phyloP scores from a whole-genome alignment of 2,888 invertebrate species.

The Didymodactylos carnosus region DNA sequence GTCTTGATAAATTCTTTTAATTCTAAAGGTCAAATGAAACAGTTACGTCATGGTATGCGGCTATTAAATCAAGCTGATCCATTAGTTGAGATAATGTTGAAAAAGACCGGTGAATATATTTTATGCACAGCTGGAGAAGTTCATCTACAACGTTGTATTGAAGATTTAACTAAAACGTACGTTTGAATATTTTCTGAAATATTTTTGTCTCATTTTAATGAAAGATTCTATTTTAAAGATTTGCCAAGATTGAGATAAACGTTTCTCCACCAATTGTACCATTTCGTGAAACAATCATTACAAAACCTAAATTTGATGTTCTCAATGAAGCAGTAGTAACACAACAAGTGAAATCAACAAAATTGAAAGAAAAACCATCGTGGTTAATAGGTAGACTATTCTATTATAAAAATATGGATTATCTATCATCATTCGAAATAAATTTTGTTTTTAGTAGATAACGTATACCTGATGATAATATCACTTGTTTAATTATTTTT shows the following conservation, averaged over 20 bases:
- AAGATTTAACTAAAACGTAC: conserved; percentile 49
- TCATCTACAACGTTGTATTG: conserved; percentile 79
- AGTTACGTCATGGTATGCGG: conserved; percentile 46
- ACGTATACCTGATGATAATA: too few species aligned
- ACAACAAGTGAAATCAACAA: conserved; percentile 17
- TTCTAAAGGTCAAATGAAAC: conserved; percentile 45
- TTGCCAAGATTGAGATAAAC: conserved; percentile 44
- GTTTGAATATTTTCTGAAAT: conserved; percentile 4
- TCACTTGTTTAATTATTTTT: neutral
- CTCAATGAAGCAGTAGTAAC: conserved; percentile 58
- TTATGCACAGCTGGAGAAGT: conserved; percentile 86
- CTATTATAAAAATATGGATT: conserved; percentile 18
- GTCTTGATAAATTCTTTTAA: neutral
- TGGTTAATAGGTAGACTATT: conserved; percentile 16
- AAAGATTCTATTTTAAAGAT: conserved; percentile 37
- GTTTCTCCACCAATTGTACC: conserved; percentile 89
- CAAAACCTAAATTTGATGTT: conserved; percentile 58
- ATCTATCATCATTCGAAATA: too few species aligned
- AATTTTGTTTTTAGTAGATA: too few species aligned
- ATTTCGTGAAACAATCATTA: conserved; percentile 74
- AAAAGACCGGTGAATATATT: conserved; percentile 83
- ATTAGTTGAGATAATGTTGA: conserved; percentile 52
- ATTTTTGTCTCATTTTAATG: neutral
- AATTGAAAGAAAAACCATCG: conserved; percentile 24
- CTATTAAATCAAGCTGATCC: conserved; percentile 80